These are phyloP conservation scores for Ostrea edulis DNA, from an alignment of 1,140 invertebrate species.

Conservation along the genomic window DNA sequence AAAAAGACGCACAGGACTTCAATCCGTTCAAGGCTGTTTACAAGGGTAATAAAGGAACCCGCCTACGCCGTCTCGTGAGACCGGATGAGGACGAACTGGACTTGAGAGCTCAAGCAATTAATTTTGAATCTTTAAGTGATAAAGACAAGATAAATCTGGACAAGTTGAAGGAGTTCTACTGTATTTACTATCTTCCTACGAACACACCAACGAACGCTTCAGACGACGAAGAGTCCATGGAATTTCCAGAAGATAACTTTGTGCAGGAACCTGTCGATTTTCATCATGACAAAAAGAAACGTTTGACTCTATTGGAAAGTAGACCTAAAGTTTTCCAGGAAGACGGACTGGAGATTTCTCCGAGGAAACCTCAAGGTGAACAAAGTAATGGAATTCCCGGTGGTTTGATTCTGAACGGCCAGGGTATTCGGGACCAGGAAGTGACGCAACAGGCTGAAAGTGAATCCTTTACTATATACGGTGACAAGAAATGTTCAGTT, in stretches of 20 bases:
- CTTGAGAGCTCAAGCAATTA: constrained; percentile 49
- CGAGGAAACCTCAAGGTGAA: constrained; percentile 21
- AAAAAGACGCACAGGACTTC: constrained; percentile 12
- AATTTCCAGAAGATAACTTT: background rate
- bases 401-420: background rate
- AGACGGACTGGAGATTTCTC: constrained; percentile 11
- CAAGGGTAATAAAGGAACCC: constrained; percentile 41
- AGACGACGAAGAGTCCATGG: constrained; percentile 40
- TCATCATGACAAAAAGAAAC: constrained; percentile 41
- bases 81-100: constrained; percentile 51
- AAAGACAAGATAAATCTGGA: constrained; percentile 65
- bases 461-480: background rate
- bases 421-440: background rate
- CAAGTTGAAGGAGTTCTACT: constrained; percentile 67
- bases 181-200: constrained; percentile 67
- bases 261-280: background rate
- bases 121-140: constrained; percentile 52
- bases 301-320: constrained; percentile 42
- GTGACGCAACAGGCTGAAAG: background rate
- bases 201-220: constrained; percentile 51
- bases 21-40: constrained; percentile 52
- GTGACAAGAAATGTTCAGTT: background rate
- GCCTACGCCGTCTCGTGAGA: constrained; percentile 18
- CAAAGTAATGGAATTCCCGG: background rate
- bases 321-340: constrained; percentile 20